Percentiles rank a stretch among this genome's conserved stretches.
Conservation (phyloP, 2,888 invertebrate species). For the Brachycybe producta region DNA sequence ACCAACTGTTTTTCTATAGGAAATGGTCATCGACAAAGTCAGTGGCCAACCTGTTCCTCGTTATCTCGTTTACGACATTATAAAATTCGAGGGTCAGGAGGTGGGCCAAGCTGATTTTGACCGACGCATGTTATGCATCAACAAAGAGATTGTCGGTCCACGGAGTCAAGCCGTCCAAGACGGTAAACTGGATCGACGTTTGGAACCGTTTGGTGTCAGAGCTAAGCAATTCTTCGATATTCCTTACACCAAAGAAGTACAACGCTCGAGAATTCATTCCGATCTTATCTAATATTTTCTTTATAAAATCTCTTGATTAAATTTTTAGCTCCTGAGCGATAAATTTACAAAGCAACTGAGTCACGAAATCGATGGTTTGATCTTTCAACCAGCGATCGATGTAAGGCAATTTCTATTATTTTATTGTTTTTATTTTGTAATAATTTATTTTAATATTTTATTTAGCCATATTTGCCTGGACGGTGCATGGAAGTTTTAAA, state of each 20-base stretch:
- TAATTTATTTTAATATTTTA: slow-evolving; percentile 20
- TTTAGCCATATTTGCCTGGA: slow-evolving; percentile 69
- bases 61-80: slow-evolving; percentile 87
- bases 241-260: slow-evolving; percentile 24
- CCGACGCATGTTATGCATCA: slow-evolving; percentile 59
- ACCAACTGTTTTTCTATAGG: slow-evolving; percentile 50
- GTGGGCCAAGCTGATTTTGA: slow-evolving; percentile 67
- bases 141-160: slow-evolving; percentile 41
- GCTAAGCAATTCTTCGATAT: slow-evolving; percentile 86
- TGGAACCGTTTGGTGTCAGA: slow-evolving; percentile 82
- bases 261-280: not conserved
- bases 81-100: slow-evolving; percentile 64
- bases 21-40: slow-evolving; percentile 89
- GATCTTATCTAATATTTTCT: not conserved
- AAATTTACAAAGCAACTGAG: slow-evolving; percentile 71
- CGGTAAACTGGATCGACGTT: slow-evolving; percentile 56
- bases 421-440: not conserved
- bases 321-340: slow-evolving; percentile 40
- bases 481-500: slow-evolving; percentile 74
- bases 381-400: slow-evolving; percentile 85
- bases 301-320: not conserved
- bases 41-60: slow-evolving; percentile 60
- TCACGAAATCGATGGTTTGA: slow-evolving; percentile 95
- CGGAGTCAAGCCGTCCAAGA: slow-evolving; percentile 60
- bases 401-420: slow-evolving; percentile 37